Evolutionary conservation across 2,113 vertebrate species (phyloP).

Genomic region (Ictalurus furcatus): DNA sequence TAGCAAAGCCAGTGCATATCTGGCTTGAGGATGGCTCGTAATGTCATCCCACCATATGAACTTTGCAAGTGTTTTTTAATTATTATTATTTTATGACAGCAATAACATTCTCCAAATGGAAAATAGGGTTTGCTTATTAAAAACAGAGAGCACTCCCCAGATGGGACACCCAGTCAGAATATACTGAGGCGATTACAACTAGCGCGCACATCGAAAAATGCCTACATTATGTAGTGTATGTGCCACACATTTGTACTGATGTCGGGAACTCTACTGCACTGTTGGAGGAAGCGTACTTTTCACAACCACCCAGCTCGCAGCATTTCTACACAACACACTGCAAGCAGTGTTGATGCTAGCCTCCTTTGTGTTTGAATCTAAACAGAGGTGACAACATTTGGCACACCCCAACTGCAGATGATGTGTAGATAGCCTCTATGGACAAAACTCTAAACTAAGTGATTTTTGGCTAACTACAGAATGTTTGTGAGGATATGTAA

Average conservation of each 20-base stretch:
- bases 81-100: slow-evolving; percentile 34
- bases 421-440: background rate
- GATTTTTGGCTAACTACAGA: background rate
- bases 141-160: slow-evolving; percentile 31
- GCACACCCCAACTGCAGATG: background rate
- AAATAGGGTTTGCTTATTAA: slow-evolving; percentile 37
- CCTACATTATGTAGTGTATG: slow-evolving; percentile 8
- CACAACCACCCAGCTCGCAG: slow-evolving; percentile 9
- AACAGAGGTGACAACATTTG: slow-evolving; percentile 26
- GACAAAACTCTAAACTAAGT: background rate
- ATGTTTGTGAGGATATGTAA: background rate
- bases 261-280: background rate
- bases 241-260: background rate
- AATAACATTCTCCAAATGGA: slow-evolving; percentile 38
- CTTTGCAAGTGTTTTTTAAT: slow-evolving; percentile 16
- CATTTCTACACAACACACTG: slow-evolving; percentile 20
- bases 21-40: background rate
- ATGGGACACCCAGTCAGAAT: slow-evolving; percentile 36
- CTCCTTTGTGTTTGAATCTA: slow-evolving; percentile 4
- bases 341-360: background rate
- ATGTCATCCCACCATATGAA: slow-evolving; percentile 27
- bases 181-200: slow-evolving; percentile 21
- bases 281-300: slow-evolving; percentile 16
- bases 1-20: slow-evolving; percentile 17
- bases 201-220: slow-evolving; percentile 28